Base-by-base conservation (phyloP, 2,888 invertebrate species). In the Lithodes maja region DNA sequence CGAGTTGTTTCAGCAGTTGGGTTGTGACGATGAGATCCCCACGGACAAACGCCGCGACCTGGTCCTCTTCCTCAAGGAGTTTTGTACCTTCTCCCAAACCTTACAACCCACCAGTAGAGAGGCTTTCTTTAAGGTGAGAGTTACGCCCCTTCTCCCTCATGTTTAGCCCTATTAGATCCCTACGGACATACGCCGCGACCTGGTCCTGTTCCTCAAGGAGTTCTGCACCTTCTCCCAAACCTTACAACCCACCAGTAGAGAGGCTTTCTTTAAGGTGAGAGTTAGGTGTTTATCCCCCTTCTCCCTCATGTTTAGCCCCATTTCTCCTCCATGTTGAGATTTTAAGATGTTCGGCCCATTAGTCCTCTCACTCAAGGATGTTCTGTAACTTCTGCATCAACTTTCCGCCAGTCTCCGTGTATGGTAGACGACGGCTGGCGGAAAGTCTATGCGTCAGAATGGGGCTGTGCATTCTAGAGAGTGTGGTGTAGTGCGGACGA, bases 211-310 rank as follows among this genome's bases (percentile, higher is more conserved):
- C 95, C 95, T 99, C 92, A 99, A 99, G 94, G 99, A 99, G 94
- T 99, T 99, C 95, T 99, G 99, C 95, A 98, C 98, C 94, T 99
- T 99, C 95, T 99, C 99, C 92, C 99, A 99, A 95, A 99, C 98
- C 94, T 95, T 99, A 92, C 99, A 99, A 94, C 98, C 98, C 33
- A 98, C 97, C 93, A 98, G 98, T 93, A 98, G 99, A 94, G 99
- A 99, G 94, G 96, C 97, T 75, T 99, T 99, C 95, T 99, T 99
- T 95, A 99, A 99, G 94, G 95, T 95, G 92, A 89, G 86, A 80
- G 79, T 81, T n/a, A 33, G 33, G 33, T 33, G 33, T 33, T 33
- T 33, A 33, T 33, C 33, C 33, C 33, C 33, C 33, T 33, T 33
- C 33, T 33, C 33, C 33, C 33, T 33, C 33, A 33, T 33, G 33